Conservation (phyloP, 2,113 vertebrate genomes). For the Furnarius figulus region DNA sequence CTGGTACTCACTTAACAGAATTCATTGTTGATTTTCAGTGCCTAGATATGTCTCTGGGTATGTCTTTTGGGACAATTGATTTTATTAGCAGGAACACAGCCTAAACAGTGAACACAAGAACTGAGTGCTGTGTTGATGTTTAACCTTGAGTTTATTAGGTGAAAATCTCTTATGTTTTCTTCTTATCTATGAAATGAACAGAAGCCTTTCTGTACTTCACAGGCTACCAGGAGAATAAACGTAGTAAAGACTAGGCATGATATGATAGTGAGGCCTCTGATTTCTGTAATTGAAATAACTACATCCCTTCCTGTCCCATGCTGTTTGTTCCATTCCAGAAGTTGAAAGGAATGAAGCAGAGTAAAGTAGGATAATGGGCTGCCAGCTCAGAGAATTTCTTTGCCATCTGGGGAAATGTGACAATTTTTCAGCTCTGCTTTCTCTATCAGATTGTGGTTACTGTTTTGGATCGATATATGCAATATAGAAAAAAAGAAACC, state of each 20-base stretch:
- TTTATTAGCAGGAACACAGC: neutral
- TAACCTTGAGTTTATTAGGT: neutral
- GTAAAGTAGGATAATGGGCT: neutral
- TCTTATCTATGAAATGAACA: neutral
- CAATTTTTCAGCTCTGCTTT: conserved; percentile 21
- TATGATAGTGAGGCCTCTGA: neutral
- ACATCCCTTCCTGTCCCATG: neutral
- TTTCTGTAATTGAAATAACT: neutral
- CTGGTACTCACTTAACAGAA: neutral
- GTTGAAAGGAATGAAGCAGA: neutral
- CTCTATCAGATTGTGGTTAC: neutral
- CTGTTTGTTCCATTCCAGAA: conserved; percentile 7
- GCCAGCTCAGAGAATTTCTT: neutral
- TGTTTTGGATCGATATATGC: neutral
- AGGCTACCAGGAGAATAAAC: neutral
- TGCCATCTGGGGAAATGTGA: neutral
- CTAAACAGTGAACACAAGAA: neutral
- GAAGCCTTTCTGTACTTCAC: neutral
- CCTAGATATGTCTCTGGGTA: neutral
- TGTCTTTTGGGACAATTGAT: neutral
- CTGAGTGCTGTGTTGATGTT: neutral
- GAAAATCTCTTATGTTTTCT: conserved; percentile 4
- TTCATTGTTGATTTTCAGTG: neutral
- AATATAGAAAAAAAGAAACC: neutral
- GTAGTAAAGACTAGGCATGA: neutral